Evolutionary conservation across 2,113 vertebrate genomes (phyloP), one percentile per base, ranked within the genome.

Genomic region (Nematolebias whitei): DNA sequence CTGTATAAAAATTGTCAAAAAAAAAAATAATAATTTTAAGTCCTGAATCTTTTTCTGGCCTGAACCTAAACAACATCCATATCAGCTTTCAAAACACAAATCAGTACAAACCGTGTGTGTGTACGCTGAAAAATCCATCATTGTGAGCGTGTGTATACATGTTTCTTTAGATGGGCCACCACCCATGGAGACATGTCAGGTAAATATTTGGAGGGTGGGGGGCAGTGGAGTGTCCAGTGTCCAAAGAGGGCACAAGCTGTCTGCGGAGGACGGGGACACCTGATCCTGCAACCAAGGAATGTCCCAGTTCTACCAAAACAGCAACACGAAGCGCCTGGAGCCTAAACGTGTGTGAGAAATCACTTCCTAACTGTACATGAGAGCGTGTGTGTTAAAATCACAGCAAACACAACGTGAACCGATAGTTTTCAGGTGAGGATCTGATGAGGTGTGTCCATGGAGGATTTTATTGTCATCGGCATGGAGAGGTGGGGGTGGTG

Each of bases 111-210:
- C n/a, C 51, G 11, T 12, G 63, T 78, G 70, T 76, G 79, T 79
- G 39, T 23, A 53, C 68, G 79, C 70, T 71, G 61, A 78, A 74
- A 71, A 80, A 83, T 79, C 78, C 68, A 80, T 89, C 79, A 85
- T 52, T 77, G 74, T 79, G 85, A 79, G 79, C 79, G 70, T 83
- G 79, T 81, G 76, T 85, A 65, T 80, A 72, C 51, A 67, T 79
- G 86, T 87, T 80, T 79, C 71, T 78, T 83, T 84, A 74, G 82
- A 87, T 79, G 63, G 68, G 55, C 61, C 74, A 70, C 94, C 93
- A 91, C 92, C 94, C 93, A 93, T 79, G 76, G 85, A 85, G 92
- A 85, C 71, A 2, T 71, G 84, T 91, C 90, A 90, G 86, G 88
- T 90, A 89, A 89, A 90, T 89, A 87, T 85, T 90, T 87, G 78